phyloP scores from a whole-genome alignment of 1,140 invertebrate genomes.

The Galendromus occidentalis region DNA sequence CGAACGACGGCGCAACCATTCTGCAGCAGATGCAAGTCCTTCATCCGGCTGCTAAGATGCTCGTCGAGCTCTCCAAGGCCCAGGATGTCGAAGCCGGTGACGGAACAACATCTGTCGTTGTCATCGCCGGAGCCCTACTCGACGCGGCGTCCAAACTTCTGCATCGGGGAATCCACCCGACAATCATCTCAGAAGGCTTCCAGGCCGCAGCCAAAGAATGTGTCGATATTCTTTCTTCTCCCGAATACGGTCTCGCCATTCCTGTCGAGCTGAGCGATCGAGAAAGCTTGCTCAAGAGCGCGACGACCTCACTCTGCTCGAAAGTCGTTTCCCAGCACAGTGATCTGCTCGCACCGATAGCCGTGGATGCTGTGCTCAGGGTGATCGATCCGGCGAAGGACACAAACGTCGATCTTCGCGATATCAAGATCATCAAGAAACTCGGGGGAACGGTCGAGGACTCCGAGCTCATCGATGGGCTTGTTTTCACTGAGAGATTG shows the following conservation, averaged over 20 bases:
- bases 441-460: slow-evolving; percentile 95
- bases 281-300: slow-evolving; percentile 71
- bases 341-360: slow-evolving; percentile 75
- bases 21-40: slow-evolving; percentile 96
- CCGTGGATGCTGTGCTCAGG: slow-evolving; percentile 85
- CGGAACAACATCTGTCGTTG: slow-evolving; percentile 92
- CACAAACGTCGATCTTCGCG: slow-evolving; percentile 47
- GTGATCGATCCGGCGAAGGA: slow-evolving; percentile 47
- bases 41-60: slow-evolving; percentile 98
- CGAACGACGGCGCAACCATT: slow-evolving; percentile 99
- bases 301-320: slow-evolving; percentile 90
- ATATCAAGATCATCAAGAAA: slow-evolving; percentile 90
- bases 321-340: slow-evolving; percentile 97
- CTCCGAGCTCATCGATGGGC: slow-evolving; percentile 80
- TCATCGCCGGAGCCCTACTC: slow-evolving; percentile 80
- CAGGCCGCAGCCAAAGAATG: slow-evolving; percentile 67
- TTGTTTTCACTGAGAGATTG: slow-evolving; percentile 76
- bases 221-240: slow-evolving; percentile 49
- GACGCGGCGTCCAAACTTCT: slow-evolving; percentile 84
- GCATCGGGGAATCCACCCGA: slow-evolving; percentile 84
- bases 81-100: slow-evolving; percentile 98
- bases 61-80: slow-evolving; percentile 92
- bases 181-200: slow-evolving; percentile 88
- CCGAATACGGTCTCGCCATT: slow-evolving; percentile 48
- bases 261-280: slow-evolving; percentile 70